Evolutionary conservation across 2,797 vertebrate species (phyloP), one percentile per base, ranked within the genome.

Genomic region (Eurystomus glaucurus): DNA sequence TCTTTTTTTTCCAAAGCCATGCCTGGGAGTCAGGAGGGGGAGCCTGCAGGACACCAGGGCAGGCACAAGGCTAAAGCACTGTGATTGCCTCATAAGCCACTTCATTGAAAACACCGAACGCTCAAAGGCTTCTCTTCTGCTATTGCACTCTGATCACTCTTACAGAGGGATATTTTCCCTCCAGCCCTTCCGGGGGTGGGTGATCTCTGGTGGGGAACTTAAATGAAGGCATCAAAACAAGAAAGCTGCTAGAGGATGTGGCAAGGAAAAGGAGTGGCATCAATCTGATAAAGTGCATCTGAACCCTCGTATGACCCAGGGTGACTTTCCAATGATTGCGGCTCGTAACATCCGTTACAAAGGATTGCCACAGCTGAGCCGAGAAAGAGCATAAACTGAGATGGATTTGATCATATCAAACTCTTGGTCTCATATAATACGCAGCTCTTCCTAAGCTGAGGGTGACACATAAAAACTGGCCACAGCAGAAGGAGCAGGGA

Each of bases 181-280:
- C 68, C 88, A 94, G 77, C 86, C 86, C 60, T 91, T 80, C 62
- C 22, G 8, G 43, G 43, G 55, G 28, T 79, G 84, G 74, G 14
- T 66, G 66, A 85, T 65, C 81, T 93, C 89, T 6, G 13, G 52
- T 43, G 75, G 48, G 81, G 41, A 74, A 3, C 81, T 88, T 22
- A 64, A 81, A 85, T 74, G 78, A 91, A 94, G 91, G 89, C 84
- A 89, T 48, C 74, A 85, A 64, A 76, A 66, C 14, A 54, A 88
- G 90, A 71, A 88, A 93, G 35, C 85, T 83, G 75, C 85, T 46
- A 19, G 66, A 77, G 58, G 55, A 95, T 8, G 66, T 33, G 41
- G 58, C 55, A 64, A 69, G 69, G 83, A 55, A 64, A 69, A 94
- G 65, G 74, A 85, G 81, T 4, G 33, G 62, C 84, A 82, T 50